A percentile compares a stretch with the other conserved stretches of the same genome.
These are phyloP conservation scores for Punctoribates punctum DNA, from an alignment of 2,888 invertebrate genomes.

Conservation along the genomic window DNA sequence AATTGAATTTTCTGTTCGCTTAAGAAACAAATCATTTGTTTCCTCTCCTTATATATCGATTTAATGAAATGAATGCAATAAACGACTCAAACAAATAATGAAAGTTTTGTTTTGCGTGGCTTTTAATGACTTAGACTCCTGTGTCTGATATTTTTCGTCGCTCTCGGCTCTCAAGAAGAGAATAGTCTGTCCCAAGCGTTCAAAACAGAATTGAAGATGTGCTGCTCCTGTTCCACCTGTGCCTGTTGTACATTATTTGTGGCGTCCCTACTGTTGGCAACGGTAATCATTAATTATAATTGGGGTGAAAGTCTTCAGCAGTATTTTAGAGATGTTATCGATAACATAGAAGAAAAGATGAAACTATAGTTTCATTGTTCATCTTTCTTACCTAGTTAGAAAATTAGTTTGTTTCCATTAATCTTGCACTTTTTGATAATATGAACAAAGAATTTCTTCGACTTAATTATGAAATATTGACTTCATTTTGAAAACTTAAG, in stretches of 20 bases:
- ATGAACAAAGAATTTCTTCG: not conserved
- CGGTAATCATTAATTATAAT: conserved; percentile 44
- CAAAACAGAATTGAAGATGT: conserved; percentile 29
- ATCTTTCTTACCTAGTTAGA: no score
- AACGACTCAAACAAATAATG: no score
- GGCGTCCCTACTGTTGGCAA: conserved; percentile 34
- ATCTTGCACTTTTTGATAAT: not conserved
- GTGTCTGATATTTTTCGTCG: not conserved
- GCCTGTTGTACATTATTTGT: conserved; percentile 40
- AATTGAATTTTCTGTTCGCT: no score
- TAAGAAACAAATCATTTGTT: no score
- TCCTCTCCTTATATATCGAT: no score
- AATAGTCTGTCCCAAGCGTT: not conserved
- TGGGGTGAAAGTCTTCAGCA: conserved; percentile 41
- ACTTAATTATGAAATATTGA: not conserved
- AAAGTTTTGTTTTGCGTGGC: no score
- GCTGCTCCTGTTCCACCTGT: conserved; percentile 42
- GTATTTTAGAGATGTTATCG: conserved; percentile 41
- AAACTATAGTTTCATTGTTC: not conserved
- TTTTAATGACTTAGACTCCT: no score
- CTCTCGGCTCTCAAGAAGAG: not conserved
- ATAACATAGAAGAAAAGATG: conserved; percentile 30
- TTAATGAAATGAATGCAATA: no score
- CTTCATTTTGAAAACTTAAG: not conserved
- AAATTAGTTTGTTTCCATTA: no score